phyloP scores from a whole-genome alignment of 1,140 invertebrate species.

The Eciton burchellii region DNA sequence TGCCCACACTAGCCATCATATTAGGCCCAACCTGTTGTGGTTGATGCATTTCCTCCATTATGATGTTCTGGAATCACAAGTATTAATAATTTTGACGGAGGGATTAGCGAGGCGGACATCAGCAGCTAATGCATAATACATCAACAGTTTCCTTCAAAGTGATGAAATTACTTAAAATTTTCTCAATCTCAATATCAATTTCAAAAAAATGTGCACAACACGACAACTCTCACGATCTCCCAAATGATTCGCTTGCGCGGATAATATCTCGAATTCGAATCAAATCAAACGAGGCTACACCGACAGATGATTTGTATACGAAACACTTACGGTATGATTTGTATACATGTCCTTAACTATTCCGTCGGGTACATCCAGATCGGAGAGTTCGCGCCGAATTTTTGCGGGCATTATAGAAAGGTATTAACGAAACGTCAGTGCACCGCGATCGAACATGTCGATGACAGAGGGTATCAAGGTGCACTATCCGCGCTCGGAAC shows the following conservation, averaged over 20 bases:
- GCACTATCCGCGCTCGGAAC: neutral
- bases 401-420: neutral
- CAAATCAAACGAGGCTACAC: too few relatives aligned
- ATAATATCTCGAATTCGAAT: too few relatives aligned
- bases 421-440: neutral
- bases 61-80: slow-evolving; percentile 39
- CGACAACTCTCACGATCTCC: too few relatives aligned
- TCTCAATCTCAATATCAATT: too few relatives aligned
- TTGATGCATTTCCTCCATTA: slow-evolving; percentile 81
- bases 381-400: neutral
- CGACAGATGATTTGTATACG: neutral
- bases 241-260: too few relatives aligned
- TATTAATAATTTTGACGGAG: neutral
- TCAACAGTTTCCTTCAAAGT: too few relatives aligned
- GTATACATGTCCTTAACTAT: neutral
- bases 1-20: slow-evolving; percentile 74
- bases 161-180: too few relatives aligned
- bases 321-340: neutral
- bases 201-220: too few relatives aligned
- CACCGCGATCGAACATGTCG: neutral
- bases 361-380: neutral
- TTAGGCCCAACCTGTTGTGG: slow-evolving; percentile 76
- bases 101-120: neutral
- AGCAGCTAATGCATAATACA: neutral
- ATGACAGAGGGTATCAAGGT: too few relatives aligned